phyloP scores from a whole-genome alignment of 2,888 invertebrate genomes.

The Nomada flava region DNA sequence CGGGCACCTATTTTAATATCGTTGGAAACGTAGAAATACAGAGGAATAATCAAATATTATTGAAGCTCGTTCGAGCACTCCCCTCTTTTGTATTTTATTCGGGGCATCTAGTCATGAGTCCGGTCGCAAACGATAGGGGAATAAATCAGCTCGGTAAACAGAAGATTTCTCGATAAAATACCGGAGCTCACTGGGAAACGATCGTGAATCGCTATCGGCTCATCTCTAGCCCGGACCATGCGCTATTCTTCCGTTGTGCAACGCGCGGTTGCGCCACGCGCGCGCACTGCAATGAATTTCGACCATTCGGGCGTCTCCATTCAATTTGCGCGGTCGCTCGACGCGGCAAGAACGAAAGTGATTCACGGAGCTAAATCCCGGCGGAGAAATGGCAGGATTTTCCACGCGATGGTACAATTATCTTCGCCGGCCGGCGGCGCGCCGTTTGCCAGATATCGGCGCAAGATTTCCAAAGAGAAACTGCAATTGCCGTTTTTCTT shows the following conservation, averaged over 20 bases:
- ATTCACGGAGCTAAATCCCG: conserved; percentile 12
- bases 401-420: no score
- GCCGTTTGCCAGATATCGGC: no score
- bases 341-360: conserved; percentile 40
- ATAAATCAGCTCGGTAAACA: conserved; percentile 28
- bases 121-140: conserved; percentile 4
- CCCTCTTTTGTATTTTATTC: neutral
- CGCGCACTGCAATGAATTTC: conserved; percentile 28
- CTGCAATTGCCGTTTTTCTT: no score
- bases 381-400: no score
- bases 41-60: neutral
- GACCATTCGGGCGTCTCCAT: conserved; percentile 34
- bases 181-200: conserved; percentile 12
- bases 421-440: no score
- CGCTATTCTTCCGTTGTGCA: conserved; percentile 23
- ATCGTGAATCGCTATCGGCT: conserved; percentile 10
- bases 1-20: no score
- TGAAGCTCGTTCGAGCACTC: no score
- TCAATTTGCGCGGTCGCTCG: conserved; percentile 38
- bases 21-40: no score
- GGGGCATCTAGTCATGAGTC: conserved; percentile 22
- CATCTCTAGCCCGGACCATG: neutral
- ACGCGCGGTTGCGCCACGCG: neutral
- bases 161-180: conserved; percentile 36
- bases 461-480: no score